Base-by-base conservation (phyloP, 2,888 invertebrate genomes). In the Gymnocheta viridis region DNA sequence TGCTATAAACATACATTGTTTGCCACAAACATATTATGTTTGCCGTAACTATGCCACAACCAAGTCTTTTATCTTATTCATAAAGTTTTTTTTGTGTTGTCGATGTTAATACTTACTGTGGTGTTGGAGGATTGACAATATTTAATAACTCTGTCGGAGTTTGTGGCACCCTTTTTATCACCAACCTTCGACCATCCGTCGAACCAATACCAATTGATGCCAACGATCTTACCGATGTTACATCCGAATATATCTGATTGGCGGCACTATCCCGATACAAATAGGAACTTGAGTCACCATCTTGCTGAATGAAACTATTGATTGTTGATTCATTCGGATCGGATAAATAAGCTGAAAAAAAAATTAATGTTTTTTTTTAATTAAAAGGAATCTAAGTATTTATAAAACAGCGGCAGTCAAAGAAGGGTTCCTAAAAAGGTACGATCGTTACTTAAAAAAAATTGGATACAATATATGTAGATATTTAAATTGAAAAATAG, bases 131-230 rank as follows among this genome's bases (percentile, higher is more conserved):
- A 93, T 96, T 95, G 87, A 96, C 96, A 92, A 97, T 95, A 93
- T 96, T 96, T 91, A 97, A 95, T 87, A 97, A 93, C 93, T 97
- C 97, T 87, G 95, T 95, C 80, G 97, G 96, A 87, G 97, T 96
- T 70, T 96, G 96, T 78, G 97, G 97, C 87, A 97, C 96, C 89
- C 96, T 94, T 88, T 96, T 93, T 88, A 97, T 96, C 88, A 96
- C 96, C 94, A 97, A 94, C 93, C 96, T 96, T 88, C 95, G 94
- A 60, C 97, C 97, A 92, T 97, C 97, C 51, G 97, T 97, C 85
- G 96, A 97, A 38, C 97, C 97, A 94, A 97, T 95, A 67, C 96
- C 96, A 87, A 97, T 96, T 67, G 96, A 96, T 77, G 96, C 96
- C 88, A 96, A 94, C 60, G 96, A 96, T 86, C 96, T 93, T 85